Evolutionary conservation across 2,113 vertebrate genomes (phyloP), one percentile per base, ranked within the genome.

Genomic region (Syngnathoides biaculeatus): DNA sequence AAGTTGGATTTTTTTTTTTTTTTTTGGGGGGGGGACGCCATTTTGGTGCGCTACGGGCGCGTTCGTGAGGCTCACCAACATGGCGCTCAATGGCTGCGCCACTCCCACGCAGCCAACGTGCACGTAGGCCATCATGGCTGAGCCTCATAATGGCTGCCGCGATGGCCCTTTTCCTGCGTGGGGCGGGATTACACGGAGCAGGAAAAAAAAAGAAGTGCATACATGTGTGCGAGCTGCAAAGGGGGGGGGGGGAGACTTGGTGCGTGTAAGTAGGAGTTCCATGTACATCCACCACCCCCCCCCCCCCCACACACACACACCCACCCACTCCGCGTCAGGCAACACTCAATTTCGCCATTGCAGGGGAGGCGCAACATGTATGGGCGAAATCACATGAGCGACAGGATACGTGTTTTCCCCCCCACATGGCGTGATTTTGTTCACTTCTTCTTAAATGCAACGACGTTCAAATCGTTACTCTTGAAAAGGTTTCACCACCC

Each of bases 131-230:
- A 69, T 82, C 75, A 84, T 81, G 83, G 82, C 78, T 81, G 79
- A 85, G 85, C 71, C 81, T 85, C 83, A 84, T 81, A 85, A 89
- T 88, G 88, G 88, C 88, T 82, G 88, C 85, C 88, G 84, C 73
- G 81, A 78, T 85, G 87, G 81, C 68, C 85, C 58, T 67, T 77
- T 79, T 82, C 80, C 70, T 68, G 74, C 77, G 57, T 75, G 65
- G 79, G 75, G 84, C 72, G 79, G 82, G 81, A 70, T 75, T 71
- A 81, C 64, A 75, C 59, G 45, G 72, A 53, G 69, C 52, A 10
- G 12, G 20, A 69, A 43, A 72, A 64, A 14, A 17, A 39, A 69
- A 43, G n/a, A 73, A 64, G 71, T 77, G 74, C 74, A 81, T 76
- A 75, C 79, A 61, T 82, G 83, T 81, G 81, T 62, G 39, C 59